Evolutionary conservation across 2,888 invertebrate species (phyloP), one percentile per base, ranked within the genome.

Genomic region (Coelinius sp.): DNA sequence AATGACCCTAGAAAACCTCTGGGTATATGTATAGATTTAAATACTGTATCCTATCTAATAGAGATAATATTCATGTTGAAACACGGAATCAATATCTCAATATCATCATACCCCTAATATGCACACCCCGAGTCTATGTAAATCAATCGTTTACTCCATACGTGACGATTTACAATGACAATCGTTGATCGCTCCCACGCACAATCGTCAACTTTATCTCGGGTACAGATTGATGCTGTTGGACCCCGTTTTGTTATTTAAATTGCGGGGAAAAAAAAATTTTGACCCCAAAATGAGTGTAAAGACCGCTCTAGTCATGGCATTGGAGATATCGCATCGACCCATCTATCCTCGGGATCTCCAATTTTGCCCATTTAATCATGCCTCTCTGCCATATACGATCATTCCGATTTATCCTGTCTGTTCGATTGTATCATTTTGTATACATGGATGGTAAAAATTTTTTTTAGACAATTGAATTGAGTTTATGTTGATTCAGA

Each of bases 211-310:
- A 63, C 20, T 20, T 35, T 41, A 27, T 41, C 35, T 63, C 22
- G 27, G 56, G n/a, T 53, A 59, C 31, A 10, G 17, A 10, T 31
- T 59, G 59, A 59, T 31, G 31, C 8, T 59, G 20, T 8, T 44
- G 49, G 59, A 76, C 74, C 59, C n/a, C 77, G 76, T 81, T 82
- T 82, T 81, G 81, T 79, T 81, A 82, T 82, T 82, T 76, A 82
- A 83, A 82, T 82, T 73, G 69, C 59, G 52, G 73, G 70, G n/a
- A 64, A 27, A 67, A 62, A 44, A 22, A n/a, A n/a, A n/a, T n/a
- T n/a, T n/a, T 46, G 35, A 31, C 44, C 69, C 64, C 62, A 79
- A 75, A 78, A 66, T 75, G 75, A 72, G 71, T 68, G 70, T 73
- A 75, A 69, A 65, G 69, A 71, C 68, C 46, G 52, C 63, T 46